A percentile compares a stretch with the other conserved stretches of the same genome.
Evolutionary conservation across 2,888 invertebrate species (phyloP).

Genomic region (Cheilosia soror): DNA sequence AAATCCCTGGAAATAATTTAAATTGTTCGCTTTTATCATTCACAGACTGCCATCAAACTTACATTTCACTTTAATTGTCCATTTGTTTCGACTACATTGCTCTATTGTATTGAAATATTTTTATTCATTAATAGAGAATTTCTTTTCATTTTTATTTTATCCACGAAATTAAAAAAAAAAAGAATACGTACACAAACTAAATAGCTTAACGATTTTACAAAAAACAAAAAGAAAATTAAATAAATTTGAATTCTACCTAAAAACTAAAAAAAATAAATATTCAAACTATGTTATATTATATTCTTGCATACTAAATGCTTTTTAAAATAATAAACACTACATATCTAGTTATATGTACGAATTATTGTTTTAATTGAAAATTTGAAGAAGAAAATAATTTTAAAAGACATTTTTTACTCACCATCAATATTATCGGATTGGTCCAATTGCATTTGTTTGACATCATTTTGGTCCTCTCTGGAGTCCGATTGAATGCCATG

Average conservation of each 20-base stretch:
- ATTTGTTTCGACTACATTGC: constrained; percentile 20
- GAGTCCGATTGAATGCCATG: constrained; percentile 86
- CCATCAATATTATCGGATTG: constrained; percentile 90
- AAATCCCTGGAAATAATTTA: constrained; percentile 1
- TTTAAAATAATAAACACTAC: constrained; percentile 53
- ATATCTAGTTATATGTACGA: constrained; percentile 40
- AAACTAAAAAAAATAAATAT: constrained; percentile 27
- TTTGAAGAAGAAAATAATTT: constrained; percentile 21
- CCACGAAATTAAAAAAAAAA: constrained; percentile 49
- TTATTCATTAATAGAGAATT: constrained; percentile 27
- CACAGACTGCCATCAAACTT: constrained; percentile 1
- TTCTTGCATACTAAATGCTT: constrained; percentile 67
- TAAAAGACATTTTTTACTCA: constrained; percentile 84
- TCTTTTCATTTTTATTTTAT: constrained; percentile 48
- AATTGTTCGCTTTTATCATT: background rate
- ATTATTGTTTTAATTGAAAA: constrained; percentile 52
- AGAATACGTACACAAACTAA: constrained; percentile 65
- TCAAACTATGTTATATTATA: constrained; percentile 54
- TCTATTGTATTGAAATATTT: constrained; percentile 11
- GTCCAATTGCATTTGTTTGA: constrained; percentile 87
- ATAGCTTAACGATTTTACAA: constrained; percentile 57
- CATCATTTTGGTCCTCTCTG: constrained; percentile 85
- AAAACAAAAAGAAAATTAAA: constrained; percentile 52
- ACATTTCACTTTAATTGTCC: constrained; percentile 45
- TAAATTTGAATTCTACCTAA: constrained; percentile 50